phyloP scores from a whole-genome alignment of 2,888 invertebrate genomes.

The Drosophila mimica region DNA sequence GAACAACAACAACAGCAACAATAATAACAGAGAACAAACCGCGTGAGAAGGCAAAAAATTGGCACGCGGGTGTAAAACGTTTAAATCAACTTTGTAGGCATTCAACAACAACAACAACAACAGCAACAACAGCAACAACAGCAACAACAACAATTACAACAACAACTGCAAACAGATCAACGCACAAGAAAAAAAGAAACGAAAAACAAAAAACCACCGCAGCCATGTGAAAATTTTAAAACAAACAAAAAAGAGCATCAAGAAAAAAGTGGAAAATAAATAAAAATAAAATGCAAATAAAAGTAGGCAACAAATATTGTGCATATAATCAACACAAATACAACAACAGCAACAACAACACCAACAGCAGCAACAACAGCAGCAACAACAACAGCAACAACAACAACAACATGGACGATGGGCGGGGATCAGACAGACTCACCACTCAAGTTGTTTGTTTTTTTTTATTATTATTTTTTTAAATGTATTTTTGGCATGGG shows the following conservation, averaged over 20 bases:
- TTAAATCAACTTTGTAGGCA: slow-evolving; percentile 69
- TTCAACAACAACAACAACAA: slow-evolving; percentile 13
- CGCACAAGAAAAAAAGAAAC: slow-evolving; percentile 3
- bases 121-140: background rate
- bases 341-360: slow-evolving; percentile 28
- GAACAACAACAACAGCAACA: slow-evolving; percentile 21
- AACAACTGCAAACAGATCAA: slow-evolving; percentile 3
- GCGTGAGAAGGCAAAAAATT: slow-evolving; percentile 45
- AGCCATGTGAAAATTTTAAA: slow-evolving; percentile 44
- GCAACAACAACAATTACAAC: slow-evolving; percentile 6
- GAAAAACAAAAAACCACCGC: background rate
- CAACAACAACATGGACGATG: background rate
- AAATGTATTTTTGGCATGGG: slow-evolving; percentile 5
- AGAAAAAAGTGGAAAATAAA: slow-evolving; percentile 20
- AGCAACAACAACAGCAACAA: slow-evolving; percentile 34
- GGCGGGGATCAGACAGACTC: slow-evolving; percentile 11
- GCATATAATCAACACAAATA: slow-evolving; percentile 53
- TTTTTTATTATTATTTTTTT: background rate
- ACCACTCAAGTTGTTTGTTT: slow-evolving; percentile 45
- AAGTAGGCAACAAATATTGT: slow-evolving; percentile 58
- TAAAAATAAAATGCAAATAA: slow-evolving; percentile 33
- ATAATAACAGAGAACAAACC: slow-evolving; percentile 35
- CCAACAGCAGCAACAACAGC: slow-evolving; percentile 45
- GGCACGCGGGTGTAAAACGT: slow-evolving; percentile 63
- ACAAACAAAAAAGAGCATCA: slow-evolving; percentile 35